These are phyloP conservation scores for Knipowitschia caucasica DNA, from an alignment of 2,797 vertebrate genomes.

Conservation along the genomic window DNA sequence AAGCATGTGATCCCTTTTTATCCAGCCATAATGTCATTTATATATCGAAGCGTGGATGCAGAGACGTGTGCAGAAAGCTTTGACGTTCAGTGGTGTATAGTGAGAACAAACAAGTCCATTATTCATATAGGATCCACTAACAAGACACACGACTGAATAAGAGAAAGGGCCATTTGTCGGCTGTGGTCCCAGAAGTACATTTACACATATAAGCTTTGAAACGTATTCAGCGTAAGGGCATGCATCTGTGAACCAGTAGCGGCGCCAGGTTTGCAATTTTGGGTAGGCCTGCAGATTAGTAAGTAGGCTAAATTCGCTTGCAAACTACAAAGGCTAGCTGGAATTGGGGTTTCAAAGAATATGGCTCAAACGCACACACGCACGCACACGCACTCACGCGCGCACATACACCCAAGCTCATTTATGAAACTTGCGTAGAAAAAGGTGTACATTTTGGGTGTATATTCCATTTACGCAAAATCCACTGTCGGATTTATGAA, in stretches of 20 bases:
- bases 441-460: too few relatives aligned
- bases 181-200: constrained; percentile 20
- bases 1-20: background rate
- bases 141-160: constrained; percentile 32
- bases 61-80: constrained; percentile 5
- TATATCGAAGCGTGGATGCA: background rate
- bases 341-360: too few relatives aligned
- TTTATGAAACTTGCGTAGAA: too few relatives aligned
- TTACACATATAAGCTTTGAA: background rate
- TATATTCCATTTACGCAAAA: too few relatives aligned
- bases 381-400: too few relatives aligned
- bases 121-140: constrained; percentile 56
- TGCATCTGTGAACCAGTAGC: background rate
- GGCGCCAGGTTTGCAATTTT: background rate
- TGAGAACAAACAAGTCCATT: constrained; percentile 60
- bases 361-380: too few relatives aligned
- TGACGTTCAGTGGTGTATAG: constrained; percentile 44
- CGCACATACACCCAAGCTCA: too few relatives aligned
- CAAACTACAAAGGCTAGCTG: too few relatives aligned
- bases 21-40: background rate
- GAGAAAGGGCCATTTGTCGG: constrained; percentile 28
- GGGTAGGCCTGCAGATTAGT: too few relatives aligned
- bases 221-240: background rate
- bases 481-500: too few relatives aligned
- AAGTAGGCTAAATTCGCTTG: too few relatives aligned